phyloP scores from a whole-genome alignment of 2,113 vertebrate genomes.

The Scomber scombrus region DNA sequence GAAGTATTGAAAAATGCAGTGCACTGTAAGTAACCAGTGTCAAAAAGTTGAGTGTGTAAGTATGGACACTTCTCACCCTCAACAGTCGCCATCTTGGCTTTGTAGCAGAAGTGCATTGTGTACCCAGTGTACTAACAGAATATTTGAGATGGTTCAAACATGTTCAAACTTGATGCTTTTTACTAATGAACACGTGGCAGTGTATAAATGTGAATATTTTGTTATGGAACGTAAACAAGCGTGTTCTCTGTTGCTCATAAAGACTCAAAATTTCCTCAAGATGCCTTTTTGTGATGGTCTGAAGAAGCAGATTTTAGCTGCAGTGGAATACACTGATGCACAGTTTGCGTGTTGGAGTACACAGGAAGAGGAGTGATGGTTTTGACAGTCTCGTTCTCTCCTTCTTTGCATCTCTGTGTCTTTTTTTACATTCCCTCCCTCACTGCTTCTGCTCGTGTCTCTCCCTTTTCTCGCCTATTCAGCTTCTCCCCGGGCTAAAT shows the following conservation, averaged over 20 bases:
- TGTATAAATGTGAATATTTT: neutral
- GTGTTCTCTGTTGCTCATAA: neutral
- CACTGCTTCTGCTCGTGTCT: slow-evolving; percentile 29
- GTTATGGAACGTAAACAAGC: neutral
- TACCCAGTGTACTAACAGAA: no score
- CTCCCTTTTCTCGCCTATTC: slow-evolving; percentile 40
- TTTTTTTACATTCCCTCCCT: slow-evolving; percentile 42
- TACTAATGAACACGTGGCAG: neutral
- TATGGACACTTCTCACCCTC: no score
- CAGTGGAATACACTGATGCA: neutral
- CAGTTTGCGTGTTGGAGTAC: slow-evolving; percentile 33
- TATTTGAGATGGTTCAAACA: no score
- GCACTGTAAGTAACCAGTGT: no score
- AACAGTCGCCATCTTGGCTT: no score
- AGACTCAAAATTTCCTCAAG: neutral
- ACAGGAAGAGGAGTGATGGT: slow-evolving; percentile 23
- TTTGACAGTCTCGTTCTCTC: slow-evolving; percentile 39
- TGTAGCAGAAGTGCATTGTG: no score
- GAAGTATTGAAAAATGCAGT: no score
- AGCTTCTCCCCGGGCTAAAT: slow-evolving; percentile 66
- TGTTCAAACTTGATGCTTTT: neutral
- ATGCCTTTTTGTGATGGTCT: neutral
- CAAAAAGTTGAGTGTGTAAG: no score
- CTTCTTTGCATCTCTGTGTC: slow-evolving; percentile 32
- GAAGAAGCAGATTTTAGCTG: slow-evolving; percentile 28